Base-by-base conservation (phyloP, 2,888 invertebrate species). In the Gandaritis pyraliata region DNA sequence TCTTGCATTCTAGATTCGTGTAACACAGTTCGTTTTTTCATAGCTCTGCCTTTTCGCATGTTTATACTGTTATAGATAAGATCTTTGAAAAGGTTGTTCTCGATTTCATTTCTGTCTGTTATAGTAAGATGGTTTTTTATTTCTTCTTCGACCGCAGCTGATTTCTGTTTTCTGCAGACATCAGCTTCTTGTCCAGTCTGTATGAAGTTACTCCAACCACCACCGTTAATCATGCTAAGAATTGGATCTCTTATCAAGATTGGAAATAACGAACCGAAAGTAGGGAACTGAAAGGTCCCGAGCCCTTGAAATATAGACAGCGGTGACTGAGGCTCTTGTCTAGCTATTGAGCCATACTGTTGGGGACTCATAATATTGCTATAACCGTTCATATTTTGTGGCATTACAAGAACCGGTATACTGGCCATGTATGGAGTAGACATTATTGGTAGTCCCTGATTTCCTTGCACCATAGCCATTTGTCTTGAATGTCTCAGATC, bases 111-210 rank as follows among this genome's bases (percentile, higher is more conserved):
- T 46, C 61, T 48, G 13, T 67, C 53, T 8, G 53, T 39, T 33
- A 67, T 55, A 7, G 61, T 46, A 23, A 59, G 49, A 55, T 70
- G 58, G 23, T 60, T 36, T 16, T 29, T 65, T 58, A 45, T 8
- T 2, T 52, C 45, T 11, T 61, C 61, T 47, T 68, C 64, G 47
- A 60, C 51, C 15, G 69, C 66, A 41, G 68, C 45, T 0, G 85
- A 76, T 72, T 88, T 90, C 69, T 84, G 86, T 69, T 81, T 85
- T 68, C 86, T 85, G 69, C 93, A 93, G 15, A 93, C 85, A 70
- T 94, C 94, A 41, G 93, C 93, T 50, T 74, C 86, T 71, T 94
- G 94, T 1, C 94, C 94, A 68, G 93, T 93, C 78, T 95, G 94
- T 47, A 94, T 73, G 71, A 94, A 88, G 65, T 90, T 93, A 33